A percentile compares a stretch with the other conserved stretches of the same genome.
Conservation (phyloP, 2,888 invertebrate species). For the Conistra vaccinii region DNA sequence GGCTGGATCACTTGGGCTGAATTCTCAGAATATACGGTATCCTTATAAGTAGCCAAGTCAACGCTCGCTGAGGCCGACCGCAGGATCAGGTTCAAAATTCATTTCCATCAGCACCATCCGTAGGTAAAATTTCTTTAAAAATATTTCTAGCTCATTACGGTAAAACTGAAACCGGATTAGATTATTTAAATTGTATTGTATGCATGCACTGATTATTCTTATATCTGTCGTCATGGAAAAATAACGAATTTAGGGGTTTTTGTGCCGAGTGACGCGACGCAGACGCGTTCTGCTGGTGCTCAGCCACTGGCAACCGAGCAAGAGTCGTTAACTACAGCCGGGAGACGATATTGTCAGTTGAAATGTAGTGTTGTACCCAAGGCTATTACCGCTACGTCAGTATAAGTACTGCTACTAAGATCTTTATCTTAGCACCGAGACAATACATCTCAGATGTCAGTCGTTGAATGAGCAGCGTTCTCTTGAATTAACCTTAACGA, state of each 20-base stretch:
- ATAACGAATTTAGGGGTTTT: constrained; percentile 8
- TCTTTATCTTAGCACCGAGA: constrained; percentile 12
- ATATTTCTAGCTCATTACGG: constrained; percentile 15
- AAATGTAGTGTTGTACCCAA: constrained; percentile 39
- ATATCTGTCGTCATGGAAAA: constrained; percentile 14
- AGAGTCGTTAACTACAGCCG: constrained; percentile 64
- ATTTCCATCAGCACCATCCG: background rate
- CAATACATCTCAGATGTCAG: constrained; percentile 21
- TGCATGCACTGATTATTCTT: constrained; percentile 21
- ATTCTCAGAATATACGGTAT: background rate
- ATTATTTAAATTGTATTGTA: background rate
- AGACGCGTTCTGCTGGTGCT: constrained; percentile 55
- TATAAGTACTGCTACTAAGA: constrained; percentile 15
- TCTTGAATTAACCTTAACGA: background rate
- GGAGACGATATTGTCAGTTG: constrained; percentile 43
- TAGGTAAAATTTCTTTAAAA: background rate
- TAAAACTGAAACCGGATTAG: constrained; percentile 11
- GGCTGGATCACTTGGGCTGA: background rate
- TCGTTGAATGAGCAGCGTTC: constrained; percentile 3
- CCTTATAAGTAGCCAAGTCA: background rate
- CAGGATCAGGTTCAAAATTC: background rate
- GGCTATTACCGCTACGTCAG: constrained; percentile 35
- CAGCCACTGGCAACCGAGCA: constrained; percentile 42
- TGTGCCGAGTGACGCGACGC: constrained; percentile 51
- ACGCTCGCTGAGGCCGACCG: background rate